phyloP scores from a whole-genome alignment of 1,140 invertebrate genomes.

The Nylanderia fulva region DNA sequence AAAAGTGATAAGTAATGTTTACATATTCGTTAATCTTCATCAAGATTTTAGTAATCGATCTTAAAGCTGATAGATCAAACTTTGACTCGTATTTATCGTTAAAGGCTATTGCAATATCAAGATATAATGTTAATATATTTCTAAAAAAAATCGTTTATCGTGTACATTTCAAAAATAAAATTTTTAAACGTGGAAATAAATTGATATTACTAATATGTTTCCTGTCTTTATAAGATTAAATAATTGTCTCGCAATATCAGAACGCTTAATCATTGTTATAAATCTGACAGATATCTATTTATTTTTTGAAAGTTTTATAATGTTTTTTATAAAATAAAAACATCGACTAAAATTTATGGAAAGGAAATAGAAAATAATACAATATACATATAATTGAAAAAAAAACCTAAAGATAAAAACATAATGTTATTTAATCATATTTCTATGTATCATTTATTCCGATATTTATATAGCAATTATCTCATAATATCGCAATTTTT shows the following conservation, averaged over 20 bases:
- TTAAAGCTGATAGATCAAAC: neutral
- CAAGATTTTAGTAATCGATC: neutral
- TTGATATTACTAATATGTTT: constrained; percentile 1
- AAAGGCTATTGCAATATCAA: neutral
- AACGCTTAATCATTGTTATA: neutral
- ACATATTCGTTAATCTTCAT: neutral
- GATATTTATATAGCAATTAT: neutral
- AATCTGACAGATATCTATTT: neutral
- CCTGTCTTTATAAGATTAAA: neutral
- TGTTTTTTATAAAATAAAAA: neutral
- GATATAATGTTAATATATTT: constrained; percentile 13
- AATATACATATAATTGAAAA: neutral
- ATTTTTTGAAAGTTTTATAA: neutral
- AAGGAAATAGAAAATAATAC: neutral
- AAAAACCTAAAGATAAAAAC: neutral
- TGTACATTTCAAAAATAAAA: neutral
- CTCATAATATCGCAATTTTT: neutral
- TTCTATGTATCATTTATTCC: neutral
- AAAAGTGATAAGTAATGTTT: neutral
- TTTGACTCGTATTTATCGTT: neutral
- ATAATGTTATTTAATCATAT: constrained; percentile 17
- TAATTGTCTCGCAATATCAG: constrained; percentile 12
- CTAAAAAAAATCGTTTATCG: neutral
- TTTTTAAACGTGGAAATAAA: neutral
- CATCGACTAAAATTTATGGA: neutral